phyloP scores from a whole-genome alignment of 2,888 invertebrate genomes.

The Dexiosoma caninum region DNA sequence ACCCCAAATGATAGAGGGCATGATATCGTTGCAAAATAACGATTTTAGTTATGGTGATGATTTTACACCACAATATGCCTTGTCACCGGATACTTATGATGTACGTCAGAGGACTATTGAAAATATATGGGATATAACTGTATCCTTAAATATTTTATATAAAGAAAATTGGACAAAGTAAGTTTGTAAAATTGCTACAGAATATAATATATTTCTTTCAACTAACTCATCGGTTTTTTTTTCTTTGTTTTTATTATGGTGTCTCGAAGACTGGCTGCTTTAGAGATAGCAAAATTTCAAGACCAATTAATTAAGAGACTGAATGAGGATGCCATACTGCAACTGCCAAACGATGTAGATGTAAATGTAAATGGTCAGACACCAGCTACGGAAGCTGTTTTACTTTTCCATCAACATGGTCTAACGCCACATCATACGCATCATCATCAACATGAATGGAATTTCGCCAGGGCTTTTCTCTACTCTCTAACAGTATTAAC shows the following conservation, averaged over 20 bases:
- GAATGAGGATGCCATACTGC: conserved; percentile 87
- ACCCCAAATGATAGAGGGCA: conserved; percentile 56
- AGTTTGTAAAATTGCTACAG: conserved; percentile 76
- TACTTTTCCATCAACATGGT: conserved; percentile 73
- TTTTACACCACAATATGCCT: conserved; percentile 71
- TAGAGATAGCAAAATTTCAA: conserved; percentile 84
- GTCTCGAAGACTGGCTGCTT: conserved; percentile 75
- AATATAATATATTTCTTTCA: neutral
- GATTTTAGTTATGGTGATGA: conserved; percentile 74
- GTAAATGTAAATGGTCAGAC: conserved; percentile 77
- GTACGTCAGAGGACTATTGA: conserved; percentile 86
- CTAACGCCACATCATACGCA: conserved; percentile 79
- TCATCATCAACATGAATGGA: conserved; percentile 83
- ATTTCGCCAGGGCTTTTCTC: conserved; percentile 92
- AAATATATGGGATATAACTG: conserved; percentile 94
- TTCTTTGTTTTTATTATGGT: neutral
- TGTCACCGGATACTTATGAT: conserved; percentile 79
- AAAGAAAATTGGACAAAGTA: conserved; percentile 93
- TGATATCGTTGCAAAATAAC: conserved; percentile 65
- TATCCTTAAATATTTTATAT: conserved; percentile 91
- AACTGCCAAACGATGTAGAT: conserved; percentile 79
- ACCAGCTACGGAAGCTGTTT: conserved; percentile 77
- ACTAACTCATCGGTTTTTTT: neutral
- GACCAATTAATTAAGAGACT: conserved; percentile 88
- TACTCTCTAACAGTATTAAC: conserved; percentile 96